Evolutionary conservation across 2,797 vertebrate genomes (phyloP).

Genomic region (Mycteria americana): DNA sequence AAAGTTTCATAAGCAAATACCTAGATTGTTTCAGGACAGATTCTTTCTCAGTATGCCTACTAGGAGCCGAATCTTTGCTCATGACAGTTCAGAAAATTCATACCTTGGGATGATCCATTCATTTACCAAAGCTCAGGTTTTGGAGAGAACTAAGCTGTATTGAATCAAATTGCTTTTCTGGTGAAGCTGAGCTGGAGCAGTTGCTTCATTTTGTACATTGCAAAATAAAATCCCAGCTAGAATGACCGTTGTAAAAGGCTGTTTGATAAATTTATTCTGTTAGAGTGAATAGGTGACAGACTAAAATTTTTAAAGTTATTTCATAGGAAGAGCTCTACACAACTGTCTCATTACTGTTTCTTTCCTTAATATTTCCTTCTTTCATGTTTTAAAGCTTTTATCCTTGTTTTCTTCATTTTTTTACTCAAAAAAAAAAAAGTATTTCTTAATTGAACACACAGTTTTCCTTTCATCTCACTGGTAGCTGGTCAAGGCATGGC

Average conservation of each 20-base stretch:
- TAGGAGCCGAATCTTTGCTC: background rate
- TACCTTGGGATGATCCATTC: background rate
- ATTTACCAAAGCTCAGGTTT: background rate
- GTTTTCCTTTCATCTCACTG: background rate
- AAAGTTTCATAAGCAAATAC: background rate
- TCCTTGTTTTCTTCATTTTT: background rate
- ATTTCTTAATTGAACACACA: background rate
- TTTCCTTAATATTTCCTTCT: background rate
- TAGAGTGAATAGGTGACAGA: background rate
- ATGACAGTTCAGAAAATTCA: background rate
- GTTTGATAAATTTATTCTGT: background rate
- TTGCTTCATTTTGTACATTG: background rate
- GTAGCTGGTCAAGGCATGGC: fast-evolving
- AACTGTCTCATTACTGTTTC: background rate
- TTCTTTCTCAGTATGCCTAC: background rate
- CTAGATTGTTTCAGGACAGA: background rate
- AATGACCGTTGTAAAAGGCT: background rate
- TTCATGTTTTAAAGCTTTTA: background rate
- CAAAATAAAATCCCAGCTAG: background rate
- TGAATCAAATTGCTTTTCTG: background rate
- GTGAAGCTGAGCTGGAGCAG: background rate
- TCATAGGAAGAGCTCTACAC: background rate
- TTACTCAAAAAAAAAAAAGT: background rate
- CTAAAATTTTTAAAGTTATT: background rate
- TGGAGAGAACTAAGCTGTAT: background rate